Base-by-base conservation (phyloP, 2,113 vertebrate species). In the Sciurus niger region DNA sequence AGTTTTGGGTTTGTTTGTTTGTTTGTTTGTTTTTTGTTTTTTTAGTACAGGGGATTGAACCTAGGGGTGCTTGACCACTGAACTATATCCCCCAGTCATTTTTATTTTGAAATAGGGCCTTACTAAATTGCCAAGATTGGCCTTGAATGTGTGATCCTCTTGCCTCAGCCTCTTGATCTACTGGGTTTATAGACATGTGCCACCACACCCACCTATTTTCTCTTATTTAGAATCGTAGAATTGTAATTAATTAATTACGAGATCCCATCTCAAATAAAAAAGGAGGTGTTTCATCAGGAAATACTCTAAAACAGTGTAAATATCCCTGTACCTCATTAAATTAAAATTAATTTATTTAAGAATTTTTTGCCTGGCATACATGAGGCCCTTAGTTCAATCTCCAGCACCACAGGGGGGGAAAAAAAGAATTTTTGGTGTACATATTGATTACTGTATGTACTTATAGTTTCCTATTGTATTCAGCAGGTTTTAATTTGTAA, bases 331-430 rank as follows among this genome's bases (percentile, higher is more conserved):
- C 43, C 14, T 89, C 20, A 43, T 58, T 82, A 73, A 87, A 72
- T 85, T 95, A 43, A 87, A 74, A 32, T 82, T 40, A 65, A 79
- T 95, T 91, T 17, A 86, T 63, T 43, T 48, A 43, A 63, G 72
- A 87, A 76, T 18, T 55, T 55, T 55, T 55, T 55, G 17, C 18
- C 18, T 55, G 18, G 55, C 55, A 55, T 55, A 6, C 18, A 20
- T 55, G 55, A 55, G 55, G 55, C 4, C 55, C 55, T 55, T 17
- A 17, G 18, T 55, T 55, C 55, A 20, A 55, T 20, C 55, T 18
- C 55, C 55, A 55, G 17, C 55, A 55, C 18, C 55, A 55, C 18
- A 55, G 40, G 40, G 40, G 40, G 40, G 18, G 18, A 55, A 20
- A 55, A 55, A 55, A 43, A 51, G 80, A 87, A 76, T 40, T 80